Base-by-base conservation (phyloP, 2,797 vertebrate genomes). In the Myotis myotis region DNA sequence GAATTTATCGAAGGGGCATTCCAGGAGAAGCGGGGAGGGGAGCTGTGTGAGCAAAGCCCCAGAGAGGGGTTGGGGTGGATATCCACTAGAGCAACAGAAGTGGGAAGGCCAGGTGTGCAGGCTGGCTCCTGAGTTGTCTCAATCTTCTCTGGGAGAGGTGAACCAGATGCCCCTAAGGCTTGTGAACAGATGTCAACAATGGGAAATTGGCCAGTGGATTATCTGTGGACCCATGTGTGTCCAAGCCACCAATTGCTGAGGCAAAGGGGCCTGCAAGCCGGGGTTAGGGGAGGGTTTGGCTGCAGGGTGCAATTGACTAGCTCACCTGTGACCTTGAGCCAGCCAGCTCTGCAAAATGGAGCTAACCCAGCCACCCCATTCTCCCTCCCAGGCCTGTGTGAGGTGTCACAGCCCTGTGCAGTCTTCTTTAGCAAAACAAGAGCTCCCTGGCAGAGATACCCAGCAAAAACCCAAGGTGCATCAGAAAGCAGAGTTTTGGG, bases 401-500 rank as follows among this genome's bases (percentile, higher is more conserved):
- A 53, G 38, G 83, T 68, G 66, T 70, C 66, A 72, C 5, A 3
- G 60, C 91, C 44, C 47, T 44, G 81, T 28, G 23, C 82, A 33
- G 20, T 62, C 87, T 92, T 85, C 47, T n/a, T 38, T n/a, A 53
- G n/a, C 0, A 0, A 23, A 72, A 75, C 28, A 33, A 57, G 75
- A 66, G 81, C 78, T 86, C 49, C 68, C 76, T 71, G 84, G 87
- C 74, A 95, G 81, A 85, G 80, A 62, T 0, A n/a, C 60, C 33
- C 55, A 60, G 71, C 44, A 38, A 86, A 92, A 74, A 89, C 62
- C 51, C 68, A 76, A 79, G 66, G 71, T 16, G 1, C 3, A 1
- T 55, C 66, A 53, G 83, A 81, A 96, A 94, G 68, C 30, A 3
- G 80, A 83, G 70, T 94, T 96, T 94, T 0, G 6, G 89, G 89